Evolutionary conservation across 2,797 vertebrate genomes (phyloP), one percentile per base, ranked within the genome.

Genomic region (Telmatherina bonti): DNA sequence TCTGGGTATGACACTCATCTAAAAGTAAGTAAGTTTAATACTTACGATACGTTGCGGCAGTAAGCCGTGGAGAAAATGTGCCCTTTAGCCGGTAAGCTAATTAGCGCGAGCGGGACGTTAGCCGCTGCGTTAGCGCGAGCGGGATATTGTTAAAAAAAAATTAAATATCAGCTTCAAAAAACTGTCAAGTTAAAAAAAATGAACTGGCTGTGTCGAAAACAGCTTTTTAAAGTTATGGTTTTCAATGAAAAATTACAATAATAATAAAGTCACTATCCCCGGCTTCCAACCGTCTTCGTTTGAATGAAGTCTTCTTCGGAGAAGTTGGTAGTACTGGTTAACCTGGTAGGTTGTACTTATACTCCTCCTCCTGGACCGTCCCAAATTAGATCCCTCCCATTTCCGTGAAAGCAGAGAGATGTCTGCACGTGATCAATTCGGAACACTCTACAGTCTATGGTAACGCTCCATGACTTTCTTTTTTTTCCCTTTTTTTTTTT

Each of bases 31-130:
- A 51, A 26, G 20, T 1, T 1, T 35, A 11, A 55, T 52, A 91
- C 92, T 93, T 51, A 94, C 93, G 92, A 91, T 86, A 77, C 78
- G 84, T 68, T 68, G 53, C 49, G 45, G 58, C 69, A 60, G 51
- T 78, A 49, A 16, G 49, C 75, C 65, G 7, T 0, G 58, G 20
- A 62, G 55, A 79, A 68, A 85, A 82, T 15, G 16, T 12, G 0
- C 43, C 24, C 3, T 71, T 59, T 82, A 83, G 71, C 77, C 59
- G 8, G 29, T 82, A 82, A 91, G 88, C 85, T 90, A 91, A 90
- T 83, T 79, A 86, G 62, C 78, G 85, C 88, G 90, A 76, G 78
- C 79, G n/a, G n/a, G n/a, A 64, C 74, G 55, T 85, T n/a, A 12
- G 68, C 30, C 41, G 61, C 60, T 43, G 63, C 16, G 18, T 67